Evolutionary conservation across 2,797 vertebrate species (phyloP).

Genomic region (Pyrocephalus nanus): DNA sequence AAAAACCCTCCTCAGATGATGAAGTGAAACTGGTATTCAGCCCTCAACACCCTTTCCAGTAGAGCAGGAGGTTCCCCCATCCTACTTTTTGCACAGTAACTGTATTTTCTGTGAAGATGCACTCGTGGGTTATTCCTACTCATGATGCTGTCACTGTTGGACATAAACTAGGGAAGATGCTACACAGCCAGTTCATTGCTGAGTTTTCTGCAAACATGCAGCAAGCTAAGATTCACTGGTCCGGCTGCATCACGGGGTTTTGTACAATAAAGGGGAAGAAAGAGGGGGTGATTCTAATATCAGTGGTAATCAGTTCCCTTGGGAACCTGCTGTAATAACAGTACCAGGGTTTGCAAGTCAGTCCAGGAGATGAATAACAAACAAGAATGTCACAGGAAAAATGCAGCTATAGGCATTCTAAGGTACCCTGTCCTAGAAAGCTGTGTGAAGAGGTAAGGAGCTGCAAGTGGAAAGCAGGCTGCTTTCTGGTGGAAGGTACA

Average conservation of each 20-base stretch:
- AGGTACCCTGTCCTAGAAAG: neutral
- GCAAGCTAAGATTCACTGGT: no score
- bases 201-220: neutral
- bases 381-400: neutral
- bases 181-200: neutral
- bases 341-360: neutral
- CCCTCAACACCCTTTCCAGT: neutral
- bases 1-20: neutral
- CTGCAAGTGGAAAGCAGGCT: neutral
- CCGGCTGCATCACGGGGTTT: no score
- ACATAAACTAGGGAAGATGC: accelerated
- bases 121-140: neutral
- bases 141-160: neutral
- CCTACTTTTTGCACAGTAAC: neutral
- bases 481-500: neutral
- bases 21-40: neutral
- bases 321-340: neutral
- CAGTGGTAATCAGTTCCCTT: neutral
- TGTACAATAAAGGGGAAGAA: neutral
- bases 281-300: neutral
- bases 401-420: neutral
- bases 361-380: neutral
- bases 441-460: neutral
- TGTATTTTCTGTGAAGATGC: neutral
- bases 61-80: neutral